Base-by-base conservation (phyloP, 2,888 invertebrate genomes). In the Pseudococcus longispinus region DNA sequence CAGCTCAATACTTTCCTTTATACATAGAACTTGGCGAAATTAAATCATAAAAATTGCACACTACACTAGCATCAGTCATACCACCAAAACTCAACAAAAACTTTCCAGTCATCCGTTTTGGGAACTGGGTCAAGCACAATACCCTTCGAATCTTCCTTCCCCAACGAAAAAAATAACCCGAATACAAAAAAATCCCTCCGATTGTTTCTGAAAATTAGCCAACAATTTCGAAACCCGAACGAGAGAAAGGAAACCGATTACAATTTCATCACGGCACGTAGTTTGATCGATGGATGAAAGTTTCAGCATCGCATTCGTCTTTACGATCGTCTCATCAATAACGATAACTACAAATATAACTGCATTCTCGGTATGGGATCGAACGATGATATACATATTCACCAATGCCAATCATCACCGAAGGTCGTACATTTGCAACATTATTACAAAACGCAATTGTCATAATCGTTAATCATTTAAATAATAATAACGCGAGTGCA, bases 371-470 rank as follows among this genome's bases (percentile, higher is more conserved):
- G 70, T 18, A 70, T 29, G 70, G 18, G 70, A 29, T 70, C 70
- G 20, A 70, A 70, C 29, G 70, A 70, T 70, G 29, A 70, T 70
- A 29, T n/a, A 51, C n/a, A n/a, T 70, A 29, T 70, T 70, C 15
- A 70, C 29, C 70, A 70, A 70, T 70, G 70, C 70, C 70, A 29
- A 70, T 70, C 29, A 70, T 6, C 29, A 70, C 29, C 70, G 70
- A 70, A 70, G 70, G 70, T 70, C 70, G 29, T 70, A 9, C 20
- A 29, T 70, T 70, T 29, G 70, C 70, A 70, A 70, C 29, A 70
- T 29, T 29, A 70, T 70, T 70, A 70, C 70, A 70, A 29, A 70
- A 70, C 15, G 70, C 29, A 70, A 51, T 29, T 29, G 70, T 29
- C 20, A 70, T 29, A 70, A 70, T 70, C 60, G 20, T 18, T 65